Evolutionary conservation across 2,113 vertebrate species (phyloP).

Genomic region (Mustelus asterias): DNA sequence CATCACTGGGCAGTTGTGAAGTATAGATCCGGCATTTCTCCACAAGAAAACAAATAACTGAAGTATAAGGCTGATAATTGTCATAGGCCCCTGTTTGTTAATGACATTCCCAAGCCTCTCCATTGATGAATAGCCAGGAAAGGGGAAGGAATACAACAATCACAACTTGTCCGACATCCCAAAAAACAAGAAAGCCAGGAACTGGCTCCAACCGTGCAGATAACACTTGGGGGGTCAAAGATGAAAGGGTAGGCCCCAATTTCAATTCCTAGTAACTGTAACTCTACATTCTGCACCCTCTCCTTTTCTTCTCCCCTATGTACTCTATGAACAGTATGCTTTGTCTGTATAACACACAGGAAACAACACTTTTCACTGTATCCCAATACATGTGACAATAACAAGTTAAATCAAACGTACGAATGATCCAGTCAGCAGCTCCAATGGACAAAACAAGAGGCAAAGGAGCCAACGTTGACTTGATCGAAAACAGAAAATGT

Average conservation of each 20-base stretch:
- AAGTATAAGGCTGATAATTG: neutral
- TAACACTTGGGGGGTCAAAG: neutral
- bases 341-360: too few relatives aligned
- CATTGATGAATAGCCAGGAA: neutral
- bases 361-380: too few relatives aligned
- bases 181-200: neutral
- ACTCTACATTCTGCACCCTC: too few relatives aligned
- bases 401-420: neutral
- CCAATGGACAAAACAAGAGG: neutral
- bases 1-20: neutral
- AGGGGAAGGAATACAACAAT: neutral
- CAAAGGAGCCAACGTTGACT: neutral
- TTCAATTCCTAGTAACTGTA: too few relatives aligned
- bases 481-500: neutral
- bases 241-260: neutral
- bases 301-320: too few relatives aligned
- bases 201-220: neutral
- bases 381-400: too few relatives aligned
- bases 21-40: neutral
- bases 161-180: neutral
- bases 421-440: neutral
- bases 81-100: neutral
- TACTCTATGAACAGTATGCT: too few relatives aligned
- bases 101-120: neutral
- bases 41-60: neutral